phyloP scores from a whole-genome alignment of 1,140 invertebrate genomes.

The Trichonephila clavipes region DNA sequence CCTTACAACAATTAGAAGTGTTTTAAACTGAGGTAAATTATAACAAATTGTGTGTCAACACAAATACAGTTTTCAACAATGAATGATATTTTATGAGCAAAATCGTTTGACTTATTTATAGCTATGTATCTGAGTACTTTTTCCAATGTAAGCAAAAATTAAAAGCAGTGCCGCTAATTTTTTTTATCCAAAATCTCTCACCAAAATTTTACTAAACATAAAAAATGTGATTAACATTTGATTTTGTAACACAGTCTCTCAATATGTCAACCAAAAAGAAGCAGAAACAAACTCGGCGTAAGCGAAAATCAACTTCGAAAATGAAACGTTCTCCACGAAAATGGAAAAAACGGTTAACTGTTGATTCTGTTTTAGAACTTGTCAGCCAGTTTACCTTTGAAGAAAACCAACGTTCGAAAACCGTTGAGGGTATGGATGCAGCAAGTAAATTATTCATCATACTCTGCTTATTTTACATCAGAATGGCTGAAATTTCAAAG shows the following conservation, averaged over 20 bases:
- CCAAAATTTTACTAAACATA: not conserved
- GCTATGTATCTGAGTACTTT: not conserved
- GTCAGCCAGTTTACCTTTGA: not conserved
- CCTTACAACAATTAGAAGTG: too few species aligned
- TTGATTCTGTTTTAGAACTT: not conserved
- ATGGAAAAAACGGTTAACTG: not conserved
- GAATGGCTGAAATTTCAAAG: conserved; percentile 6
- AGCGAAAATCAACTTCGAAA: not conserved
- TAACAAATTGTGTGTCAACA: too few species aligned
- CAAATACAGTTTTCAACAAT: too few species aligned
- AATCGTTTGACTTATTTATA: not conserved
- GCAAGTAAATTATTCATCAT: conserved; percentile 3
- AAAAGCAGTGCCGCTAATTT: not conserved
- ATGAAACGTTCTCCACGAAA: not conserved
- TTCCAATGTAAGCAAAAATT: not conserved
- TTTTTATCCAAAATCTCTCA: not conserved
- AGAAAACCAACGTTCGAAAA: not conserved
- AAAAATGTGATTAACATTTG: not conserved
- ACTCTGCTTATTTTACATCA: conserved; percentile 11
- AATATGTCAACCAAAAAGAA: not conserved
- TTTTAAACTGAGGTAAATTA: too few species aligned
- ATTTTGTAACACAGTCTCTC: not conserved
- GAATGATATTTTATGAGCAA: too few species aligned
- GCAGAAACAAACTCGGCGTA: not conserved
- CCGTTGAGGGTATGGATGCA: not conserved